phyloP scores from a whole-genome alignment of 2,888 invertebrate species.

The Synanthedon formicaeformis region DNA sequence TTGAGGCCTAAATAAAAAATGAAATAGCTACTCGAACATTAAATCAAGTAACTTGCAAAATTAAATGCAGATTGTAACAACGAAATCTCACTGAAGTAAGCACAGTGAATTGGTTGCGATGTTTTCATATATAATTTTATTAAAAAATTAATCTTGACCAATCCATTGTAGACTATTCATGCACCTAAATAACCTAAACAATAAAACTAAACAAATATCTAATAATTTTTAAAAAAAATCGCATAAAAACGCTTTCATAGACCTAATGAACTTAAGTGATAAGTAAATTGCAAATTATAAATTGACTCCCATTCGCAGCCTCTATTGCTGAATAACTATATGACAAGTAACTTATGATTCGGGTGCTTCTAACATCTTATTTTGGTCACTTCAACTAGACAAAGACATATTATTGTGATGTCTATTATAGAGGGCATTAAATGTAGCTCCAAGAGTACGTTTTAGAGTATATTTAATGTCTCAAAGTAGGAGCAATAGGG shows the following conservation, averaged over 20 bases:
- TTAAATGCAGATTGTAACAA: no score
- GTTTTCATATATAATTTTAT: no score
- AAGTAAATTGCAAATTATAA: not conserved
- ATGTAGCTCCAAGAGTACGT: conserved; percentile 31
- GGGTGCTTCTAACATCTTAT: not conserved
- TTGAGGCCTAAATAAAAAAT: no score
- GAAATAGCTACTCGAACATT: no score
- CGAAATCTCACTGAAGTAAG: no score
- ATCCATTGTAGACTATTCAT: no score
- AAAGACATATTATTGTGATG: conserved; percentile 2
- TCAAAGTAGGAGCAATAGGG: conserved; percentile 36
- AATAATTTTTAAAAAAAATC: not conserved
- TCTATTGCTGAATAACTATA: not conserved
- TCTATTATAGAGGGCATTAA: conserved; percentile 26
- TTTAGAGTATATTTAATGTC: conserved; percentile 37
- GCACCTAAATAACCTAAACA: no score
- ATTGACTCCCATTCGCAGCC: not conserved
- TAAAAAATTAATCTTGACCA: no score
- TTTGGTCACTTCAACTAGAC: not conserved
- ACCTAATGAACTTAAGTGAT: not conserved
- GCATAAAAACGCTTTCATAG: not conserved
- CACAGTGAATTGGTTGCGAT: no score
- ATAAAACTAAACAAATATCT: not conserved
- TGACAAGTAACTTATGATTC: not conserved
- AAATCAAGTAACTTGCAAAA: no score